Base-by-base conservation (phyloP, 2,888 invertebrate species). In the Callimorpha dominula region DNA sequence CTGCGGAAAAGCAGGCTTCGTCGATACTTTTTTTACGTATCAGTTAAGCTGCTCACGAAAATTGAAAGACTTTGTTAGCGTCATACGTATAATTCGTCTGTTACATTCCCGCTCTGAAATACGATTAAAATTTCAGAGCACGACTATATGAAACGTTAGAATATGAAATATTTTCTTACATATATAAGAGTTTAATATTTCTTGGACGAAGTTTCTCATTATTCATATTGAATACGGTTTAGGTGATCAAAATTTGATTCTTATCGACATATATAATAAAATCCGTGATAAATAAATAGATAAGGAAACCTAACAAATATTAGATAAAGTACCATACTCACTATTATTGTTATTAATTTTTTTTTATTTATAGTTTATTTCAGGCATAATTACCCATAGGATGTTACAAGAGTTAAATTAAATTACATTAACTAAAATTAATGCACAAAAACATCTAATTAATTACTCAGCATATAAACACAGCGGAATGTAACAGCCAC, bases 11-110 rank as follows among this genome's bases (percentile, higher is more conserved):
- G 83, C 86, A 84, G 85, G 82, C 85, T 84, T 81, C 79, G 81
- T 83, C 82, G 82, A 85, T 87, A 86, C 83, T 86, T 86, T 85
- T 65, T 85, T 84, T 86, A 85, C 82, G 76, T 84, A 85, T 84
- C 83, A 73, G 81, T 81, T 83, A 85, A 85, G 85, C 83, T 80
- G 77, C 81, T 81, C 81, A 79, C 78, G 81, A 82, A 84, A 83
- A 85, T 84, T 85, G 82, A 81, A 82, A 83, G 81, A 81, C 79
- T 81, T 83, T 81, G 81, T 83, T 78, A 79, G 75, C 82, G 74
- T 68, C 81, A 72, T 78, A 75, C 75, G 77, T 66, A 77, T 78
- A 81, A 81, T 81, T 75, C 76, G 71, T 77, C 62, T 60, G 65
- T 72, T 81, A 77, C 73, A 80, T 83, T 79, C 73, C 65, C 76